Percentiles rank a stretch among this genome's conserved stretches.
Conservation (phyloP, 2,797 vertebrate genomes). For the Toxotes lorentzi region DNA sequence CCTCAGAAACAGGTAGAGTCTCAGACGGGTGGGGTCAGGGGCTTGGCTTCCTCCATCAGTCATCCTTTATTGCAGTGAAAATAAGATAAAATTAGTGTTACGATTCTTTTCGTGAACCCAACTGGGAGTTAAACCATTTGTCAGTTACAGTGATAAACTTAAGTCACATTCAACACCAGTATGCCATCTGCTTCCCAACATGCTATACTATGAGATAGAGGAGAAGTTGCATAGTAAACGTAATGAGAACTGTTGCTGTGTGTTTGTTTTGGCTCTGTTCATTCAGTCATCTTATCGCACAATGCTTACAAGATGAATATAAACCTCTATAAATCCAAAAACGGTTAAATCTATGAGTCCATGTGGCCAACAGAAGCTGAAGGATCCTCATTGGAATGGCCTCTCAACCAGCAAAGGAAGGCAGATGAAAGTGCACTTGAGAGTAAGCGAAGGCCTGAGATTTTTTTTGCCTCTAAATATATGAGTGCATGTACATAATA, state of each 20-base stretch:
- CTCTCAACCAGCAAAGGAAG: constrained; percentile 56
- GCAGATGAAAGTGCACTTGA: constrained; percentile 67
- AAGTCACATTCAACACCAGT: constrained; percentile 19
- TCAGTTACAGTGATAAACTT: neutral
- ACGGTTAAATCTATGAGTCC: constrained; percentile 19
- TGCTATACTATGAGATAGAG: neutral
- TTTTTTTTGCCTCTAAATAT: constrained; percentile 70
- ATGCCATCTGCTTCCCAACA: constrained; percentile 35
- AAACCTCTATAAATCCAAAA: constrained; percentile 23
- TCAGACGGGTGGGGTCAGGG: neutral
- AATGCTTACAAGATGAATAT: constrained; percentile 1
- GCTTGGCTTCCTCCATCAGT: constrained; percentile 8
- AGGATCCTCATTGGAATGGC: constrained; percentile 68
- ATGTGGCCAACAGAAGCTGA: constrained; percentile 42
- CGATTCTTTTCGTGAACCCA: constrained; percentile 39
- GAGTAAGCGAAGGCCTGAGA: constrained; percentile 56
- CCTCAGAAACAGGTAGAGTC: neutral
- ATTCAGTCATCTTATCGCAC: constrained; percentile 24
- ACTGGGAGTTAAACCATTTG: constrained; percentile 12
- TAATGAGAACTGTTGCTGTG: constrained; percentile 7
- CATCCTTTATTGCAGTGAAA: constrained; percentile 21
- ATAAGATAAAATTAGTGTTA: neutral
- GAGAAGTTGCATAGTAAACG: constrained; percentile 18
- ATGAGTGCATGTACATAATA: constrained; percentile 84
- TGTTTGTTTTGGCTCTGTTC: constrained; percentile 25